Conservation (phyloP, 2,888 invertebrate genomes). For the Aleiodes leptofemur region DNA sequence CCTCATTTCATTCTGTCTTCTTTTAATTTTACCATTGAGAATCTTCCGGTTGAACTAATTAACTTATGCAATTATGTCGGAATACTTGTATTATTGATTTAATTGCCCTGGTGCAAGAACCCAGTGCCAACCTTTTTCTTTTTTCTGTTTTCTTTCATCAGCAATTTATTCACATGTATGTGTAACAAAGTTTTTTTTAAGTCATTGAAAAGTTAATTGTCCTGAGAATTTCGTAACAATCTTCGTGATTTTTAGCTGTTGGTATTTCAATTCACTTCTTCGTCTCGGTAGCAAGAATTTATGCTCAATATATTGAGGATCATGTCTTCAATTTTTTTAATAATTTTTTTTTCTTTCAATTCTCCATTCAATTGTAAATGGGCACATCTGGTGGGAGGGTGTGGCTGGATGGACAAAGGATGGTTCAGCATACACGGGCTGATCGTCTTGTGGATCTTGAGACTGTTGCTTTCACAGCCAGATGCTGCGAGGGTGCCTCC, state of each 20-base stretch:
- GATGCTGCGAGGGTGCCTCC: slow-evolving; percentile 21
- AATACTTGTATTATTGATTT: slow-evolving; percentile 55
- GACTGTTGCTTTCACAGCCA: slow-evolving; percentile 22
- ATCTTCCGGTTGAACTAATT: slow-evolving; percentile 55
- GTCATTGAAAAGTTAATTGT: slow-evolving; percentile 17
- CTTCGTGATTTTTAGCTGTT: neutral
- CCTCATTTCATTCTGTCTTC: slow-evolving; percentile 25
- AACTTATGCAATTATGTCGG: slow-evolving; percentile 54
- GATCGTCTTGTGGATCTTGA: slow-evolving; percentile 19
- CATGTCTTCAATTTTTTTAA: neutral
- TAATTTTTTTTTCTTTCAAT: neutral
- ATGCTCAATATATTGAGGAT: neutral
- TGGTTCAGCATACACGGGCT: neutral
- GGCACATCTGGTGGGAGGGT: slow-evolving; percentile 30
- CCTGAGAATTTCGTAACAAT: slow-evolving; percentile 7
- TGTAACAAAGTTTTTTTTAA: neutral
- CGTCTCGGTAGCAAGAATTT: neutral
- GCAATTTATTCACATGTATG: neutral
- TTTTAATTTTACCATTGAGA: slow-evolving; percentile 34
- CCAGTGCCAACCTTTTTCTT: neutral
- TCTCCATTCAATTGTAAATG: neutral
- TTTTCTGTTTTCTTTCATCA: neutral
- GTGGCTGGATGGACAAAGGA: slow-evolving; percentile 25
- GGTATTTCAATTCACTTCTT: neutral
- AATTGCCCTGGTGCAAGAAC: slow-evolving; percentile 51